These are phyloP conservation scores for Tenebrosternarchus preto DNA, from an alignment of 2,113 vertebrate species.

Conservation along the genomic window DNA sequence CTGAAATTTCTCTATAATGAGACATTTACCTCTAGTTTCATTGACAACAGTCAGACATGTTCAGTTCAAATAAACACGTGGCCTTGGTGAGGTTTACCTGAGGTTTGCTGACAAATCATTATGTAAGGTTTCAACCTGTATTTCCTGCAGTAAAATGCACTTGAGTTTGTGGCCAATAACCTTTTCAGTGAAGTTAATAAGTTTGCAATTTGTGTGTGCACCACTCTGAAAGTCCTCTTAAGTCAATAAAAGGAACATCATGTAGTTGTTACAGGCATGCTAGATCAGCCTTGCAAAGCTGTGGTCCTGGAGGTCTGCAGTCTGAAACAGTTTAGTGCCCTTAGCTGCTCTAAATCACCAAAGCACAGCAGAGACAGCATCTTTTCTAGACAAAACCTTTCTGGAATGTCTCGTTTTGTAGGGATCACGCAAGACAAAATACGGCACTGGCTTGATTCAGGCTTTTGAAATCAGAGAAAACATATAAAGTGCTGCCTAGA, in stretches of 20 bases:
- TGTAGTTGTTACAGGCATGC: neutral
- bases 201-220: too few species aligned
- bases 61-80: neutral
- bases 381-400: neutral
- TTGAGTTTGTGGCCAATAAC: neutral
- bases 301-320: too few species aligned
- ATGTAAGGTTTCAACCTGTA: neutral
- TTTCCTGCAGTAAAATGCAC: neutral
- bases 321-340: too few species aligned
- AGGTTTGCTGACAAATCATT: slow-evolving; percentile 18
- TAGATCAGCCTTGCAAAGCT: too few species aligned
- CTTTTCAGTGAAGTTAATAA: neutral
- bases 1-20: too few species aligned
- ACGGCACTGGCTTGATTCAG: neutral
- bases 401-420: neutral
- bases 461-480: neutral
- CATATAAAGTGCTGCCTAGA: too few species aligned
- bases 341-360: too few species aligned
- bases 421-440: neutral
- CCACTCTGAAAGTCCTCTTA: neutral
- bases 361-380: too few species aligned
- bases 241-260: neutral
- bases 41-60: neutral
- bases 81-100: neutral
- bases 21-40: too few species aligned